Percentiles rank a stretch among this genome's conserved stretches.
Conservation (phyloP, 2,113 vertebrate species). For the Phrynosoma blainvillii region DNA sequence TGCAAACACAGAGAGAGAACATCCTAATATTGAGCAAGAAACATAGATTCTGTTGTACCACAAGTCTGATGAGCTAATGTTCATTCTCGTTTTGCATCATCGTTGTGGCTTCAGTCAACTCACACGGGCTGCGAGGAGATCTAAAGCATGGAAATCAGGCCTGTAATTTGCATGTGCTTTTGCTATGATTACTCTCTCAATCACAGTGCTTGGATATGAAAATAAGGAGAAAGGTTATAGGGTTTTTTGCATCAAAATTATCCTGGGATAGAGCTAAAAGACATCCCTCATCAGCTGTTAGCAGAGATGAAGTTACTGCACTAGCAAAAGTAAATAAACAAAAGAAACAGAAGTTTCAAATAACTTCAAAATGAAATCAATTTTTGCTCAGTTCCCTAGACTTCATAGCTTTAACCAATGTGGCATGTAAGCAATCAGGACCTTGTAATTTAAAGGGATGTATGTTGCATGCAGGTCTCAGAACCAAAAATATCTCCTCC, state of each 20-base stretch:
- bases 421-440: background rate
- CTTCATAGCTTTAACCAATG: background rate
- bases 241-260: slow-evolving; percentile 30
- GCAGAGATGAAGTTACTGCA: slow-evolving; percentile 9
- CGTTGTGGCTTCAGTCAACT: slow-evolving; percentile 26
- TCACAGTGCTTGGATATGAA: slow-evolving; percentile 19
- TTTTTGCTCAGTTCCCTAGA: background rate
- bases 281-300: slow-evolving; percentile 11
- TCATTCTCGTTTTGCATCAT: slow-evolving; percentile 20
- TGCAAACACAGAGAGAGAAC: background rate
- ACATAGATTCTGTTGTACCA: slow-evolving; percentile 5
- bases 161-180: slow-evolving; percentile 28
- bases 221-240: slow-evolving; percentile 10
- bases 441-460: background rate
- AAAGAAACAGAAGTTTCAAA: background rate
- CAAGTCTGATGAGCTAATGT: slow-evolving; percentile 8
- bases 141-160: slow-evolving; percentile 25
- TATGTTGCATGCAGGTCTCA: background rate
- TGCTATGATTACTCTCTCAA: slow-evolving; percentile 17
- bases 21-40: slow-evolving; percentile 2
- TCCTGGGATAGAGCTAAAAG: slow-evolving; percentile 10
- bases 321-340: slow-evolving; percentile 21
- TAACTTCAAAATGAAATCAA: slow-evolving; percentile 21
- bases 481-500: background rate
- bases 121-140: slow-evolving; percentile 13